Evolutionary conservation across 2,113 vertebrate genomes (phyloP).

Genomic region (Eretmochelys imbricata): DNA sequence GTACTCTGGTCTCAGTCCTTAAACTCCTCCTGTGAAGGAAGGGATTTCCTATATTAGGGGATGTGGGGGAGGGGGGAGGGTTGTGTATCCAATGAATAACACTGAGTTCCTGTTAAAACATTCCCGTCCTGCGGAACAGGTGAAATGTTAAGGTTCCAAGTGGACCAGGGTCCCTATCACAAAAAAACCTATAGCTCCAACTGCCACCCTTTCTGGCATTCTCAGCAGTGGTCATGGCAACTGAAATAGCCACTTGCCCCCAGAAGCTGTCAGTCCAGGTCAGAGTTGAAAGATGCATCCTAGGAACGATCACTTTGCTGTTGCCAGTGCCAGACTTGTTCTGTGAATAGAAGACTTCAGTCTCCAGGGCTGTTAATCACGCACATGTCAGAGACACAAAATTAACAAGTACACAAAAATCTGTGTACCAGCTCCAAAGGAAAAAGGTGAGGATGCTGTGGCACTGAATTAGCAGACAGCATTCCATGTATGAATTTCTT

Average conservation of each 20-base stretch:
- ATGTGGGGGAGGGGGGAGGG: too few species aligned
- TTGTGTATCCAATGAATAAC: neutral
- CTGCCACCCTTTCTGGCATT: neutral
- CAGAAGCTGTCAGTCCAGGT: neutral
- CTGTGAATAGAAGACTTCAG: neutral
- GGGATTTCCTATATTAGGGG: neutral
- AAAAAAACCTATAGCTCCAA: neutral
- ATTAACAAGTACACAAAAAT: neutral
- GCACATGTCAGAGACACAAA: neutral
- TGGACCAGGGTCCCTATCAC: neutral
- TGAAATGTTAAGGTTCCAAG: neutral
- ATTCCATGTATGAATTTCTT: neutral
- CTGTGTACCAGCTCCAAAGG: neutral
- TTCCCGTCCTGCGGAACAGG: neutral
- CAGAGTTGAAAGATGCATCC: neutral
- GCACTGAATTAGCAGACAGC: neutral
- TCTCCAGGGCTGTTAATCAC: neutral
- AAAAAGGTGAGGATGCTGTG: neutral
- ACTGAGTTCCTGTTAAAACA: neutral
- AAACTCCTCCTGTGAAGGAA: neutral
- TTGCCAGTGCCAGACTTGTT: neutral
- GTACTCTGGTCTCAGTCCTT: neutral
- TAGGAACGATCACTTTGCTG: neutral
- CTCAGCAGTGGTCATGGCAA: neutral
- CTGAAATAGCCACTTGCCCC: neutral